These are phyloP conservation scores for Propsilocerus akamusi DNA, from an alignment of 1,140 invertebrate species.

Conservation along the genomic window DNA sequence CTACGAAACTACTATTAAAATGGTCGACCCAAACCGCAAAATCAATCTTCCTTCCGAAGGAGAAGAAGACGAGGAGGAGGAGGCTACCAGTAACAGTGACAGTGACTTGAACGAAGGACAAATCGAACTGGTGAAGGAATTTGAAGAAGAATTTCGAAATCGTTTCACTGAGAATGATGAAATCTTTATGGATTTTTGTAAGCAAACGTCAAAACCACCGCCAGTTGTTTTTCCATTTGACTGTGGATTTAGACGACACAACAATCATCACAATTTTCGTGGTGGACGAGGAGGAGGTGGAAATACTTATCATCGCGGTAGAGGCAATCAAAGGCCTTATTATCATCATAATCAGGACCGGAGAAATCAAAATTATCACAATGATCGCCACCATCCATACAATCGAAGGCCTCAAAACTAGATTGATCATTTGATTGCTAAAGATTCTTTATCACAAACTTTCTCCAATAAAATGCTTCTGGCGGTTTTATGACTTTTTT, in stretches of 20 bases:
- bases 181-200: conserved; percentile 26
- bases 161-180: conserved; percentile 31
- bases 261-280: not conserved
- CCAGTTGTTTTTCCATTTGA: conserved; percentile 32
- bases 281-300: not conserved
- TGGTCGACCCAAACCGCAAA: conserved; percentile 24
- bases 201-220: conserved; percentile 19
- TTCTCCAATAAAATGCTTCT: too few relatives aligned
- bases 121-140: conserved; percentile 27
- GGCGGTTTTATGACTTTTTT: too few relatives aligned
- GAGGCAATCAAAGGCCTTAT: not conserved
- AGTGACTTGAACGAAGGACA: conserved; percentile 21
- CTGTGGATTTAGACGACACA: conserved; percentile 9
- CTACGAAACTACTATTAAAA: conserved; percentile 6
- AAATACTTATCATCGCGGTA: not conserved
- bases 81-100: too few relatives aligned
- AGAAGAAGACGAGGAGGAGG: conserved; percentile 1
- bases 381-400: too few relatives aligned
- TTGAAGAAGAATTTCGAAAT: conserved; percentile 29
- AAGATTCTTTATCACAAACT: too few relatives aligned
- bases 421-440: too few relatives aligned
- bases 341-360: not conserved
- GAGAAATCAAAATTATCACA: not conserved
- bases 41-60: conserved; percentile 14
- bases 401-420: too few relatives aligned